Evolutionary conservation across 2,888 invertebrate species (phyloP).

Genomic region (Apotomis betuletana): DNA sequence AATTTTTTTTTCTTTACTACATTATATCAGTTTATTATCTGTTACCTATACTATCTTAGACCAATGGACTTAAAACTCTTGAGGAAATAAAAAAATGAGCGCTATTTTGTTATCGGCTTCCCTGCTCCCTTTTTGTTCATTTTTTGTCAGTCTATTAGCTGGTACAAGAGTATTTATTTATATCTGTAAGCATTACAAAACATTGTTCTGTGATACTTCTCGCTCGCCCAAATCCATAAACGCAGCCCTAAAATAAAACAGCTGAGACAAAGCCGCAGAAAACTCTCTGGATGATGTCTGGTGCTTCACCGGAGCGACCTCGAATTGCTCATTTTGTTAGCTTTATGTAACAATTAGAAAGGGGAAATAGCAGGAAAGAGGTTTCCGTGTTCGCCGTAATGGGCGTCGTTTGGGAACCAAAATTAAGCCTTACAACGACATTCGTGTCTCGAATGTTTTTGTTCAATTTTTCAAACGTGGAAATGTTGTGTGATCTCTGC

Average conservation of each 20-base stretch:
- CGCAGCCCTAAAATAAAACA: constrained; percentile 39
- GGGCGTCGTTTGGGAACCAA: constrained; percentile 62
- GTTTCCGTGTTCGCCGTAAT: constrained; percentile 61
- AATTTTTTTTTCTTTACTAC: too few species aligned
- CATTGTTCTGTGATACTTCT: constrained; percentile 20
- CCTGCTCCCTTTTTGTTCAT: too few species aligned
- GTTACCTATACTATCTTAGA: too few species aligned
- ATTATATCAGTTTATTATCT: too few species aligned
- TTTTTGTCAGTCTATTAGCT: too few species aligned
- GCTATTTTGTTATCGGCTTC: too few species aligned
- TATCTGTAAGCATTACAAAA: constrained; percentile 25
- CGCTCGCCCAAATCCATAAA: constrained; percentile 37
- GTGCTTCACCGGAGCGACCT: constrained; percentile 52
- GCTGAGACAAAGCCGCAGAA: constrained; percentile 39
- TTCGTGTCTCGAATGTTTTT: constrained; percentile 53
- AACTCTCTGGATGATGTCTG: constrained; percentile 44
- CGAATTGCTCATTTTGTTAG: constrained; percentile 67
- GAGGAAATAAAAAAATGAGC: too few species aligned
- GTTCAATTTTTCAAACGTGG: constrained; percentile 50
- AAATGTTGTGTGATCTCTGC: constrained; percentile 3
- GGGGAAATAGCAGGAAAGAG: constrained; percentile 64
- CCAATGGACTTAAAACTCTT: too few species aligned
- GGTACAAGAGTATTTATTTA: not conserved
- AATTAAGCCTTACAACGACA: constrained; percentile 59
- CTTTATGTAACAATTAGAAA: constrained; percentile 75